Conservation (phyloP, 1,140 invertebrate species). For the Leptinotarsa lineolata region DNA sequence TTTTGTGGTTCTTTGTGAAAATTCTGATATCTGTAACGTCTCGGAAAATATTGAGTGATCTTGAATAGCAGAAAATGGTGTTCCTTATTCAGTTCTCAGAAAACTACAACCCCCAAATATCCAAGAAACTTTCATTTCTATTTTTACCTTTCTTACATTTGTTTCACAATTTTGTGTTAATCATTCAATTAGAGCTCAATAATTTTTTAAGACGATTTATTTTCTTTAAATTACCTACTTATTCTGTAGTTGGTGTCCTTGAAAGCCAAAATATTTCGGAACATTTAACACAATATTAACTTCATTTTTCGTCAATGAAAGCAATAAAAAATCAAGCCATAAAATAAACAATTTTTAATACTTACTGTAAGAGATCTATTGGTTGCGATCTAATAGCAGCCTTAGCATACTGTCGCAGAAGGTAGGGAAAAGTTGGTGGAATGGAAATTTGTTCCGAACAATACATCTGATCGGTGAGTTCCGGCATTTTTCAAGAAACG, state of each 20-base stretch:
- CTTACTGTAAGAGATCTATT: constrained; percentile 71
- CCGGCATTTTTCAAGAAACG: constrained; percentile 40
- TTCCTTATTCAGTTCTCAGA: not conserved
- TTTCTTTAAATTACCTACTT: not conserved
- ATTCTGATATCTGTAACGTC: not conserved
- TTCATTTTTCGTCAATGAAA: not conserved
- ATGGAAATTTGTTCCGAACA: constrained; percentile 68
- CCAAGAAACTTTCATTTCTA: no score
- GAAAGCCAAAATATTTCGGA: not conserved
- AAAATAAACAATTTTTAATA: not conserved
- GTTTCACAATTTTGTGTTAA: no score
- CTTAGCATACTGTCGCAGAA: constrained; percentile 85
- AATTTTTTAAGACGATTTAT: no score
- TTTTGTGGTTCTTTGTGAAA: not conserved
- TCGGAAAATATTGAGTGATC: not conserved
- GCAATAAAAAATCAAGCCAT: no score
- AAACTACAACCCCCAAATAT: not conserved
- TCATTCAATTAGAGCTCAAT: no score
- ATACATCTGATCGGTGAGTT: constrained; percentile 56
- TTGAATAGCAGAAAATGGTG: not conserved
- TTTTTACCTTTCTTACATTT: no score
- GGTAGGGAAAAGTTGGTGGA: constrained; percentile 79
- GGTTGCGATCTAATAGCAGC: constrained; percentile 88
- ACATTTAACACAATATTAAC: not conserved
- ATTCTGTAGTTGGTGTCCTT: not conserved